Evolutionary conservation across 1,140 invertebrate species (phyloP).

Genomic region (Nasonia vitripennis): DNA sequence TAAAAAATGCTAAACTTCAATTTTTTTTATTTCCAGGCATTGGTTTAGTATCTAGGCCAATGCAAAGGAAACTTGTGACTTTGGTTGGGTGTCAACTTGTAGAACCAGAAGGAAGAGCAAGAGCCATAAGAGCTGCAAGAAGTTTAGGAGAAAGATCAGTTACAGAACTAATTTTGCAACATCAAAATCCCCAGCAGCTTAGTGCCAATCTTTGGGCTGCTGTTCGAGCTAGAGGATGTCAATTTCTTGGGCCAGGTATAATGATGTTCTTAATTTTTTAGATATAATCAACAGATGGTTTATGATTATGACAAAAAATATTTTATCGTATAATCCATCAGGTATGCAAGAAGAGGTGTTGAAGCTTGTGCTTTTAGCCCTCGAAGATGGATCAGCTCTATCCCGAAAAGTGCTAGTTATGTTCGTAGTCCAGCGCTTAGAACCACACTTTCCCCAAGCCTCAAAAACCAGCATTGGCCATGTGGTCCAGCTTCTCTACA

Average conservation of each 20-base stretch:
- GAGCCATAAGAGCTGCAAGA: slow-evolving; percentile 89
- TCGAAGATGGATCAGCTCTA: slow-evolving; percentile 97
- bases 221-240: slow-evolving; percentile 96
- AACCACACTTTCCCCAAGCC: slow-evolving; percentile 97
- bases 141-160: slow-evolving; percentile 96
- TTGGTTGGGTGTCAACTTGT: slow-evolving; percentile 94
- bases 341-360: slow-evolving; percentile 98
- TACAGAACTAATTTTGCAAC: slow-evolving; percentile 95
- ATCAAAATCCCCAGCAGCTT: slow-evolving; percentile 94
- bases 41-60: slow-evolving; percentile 87
- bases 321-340: slow-evolving; percentile 37
- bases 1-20: background rate
- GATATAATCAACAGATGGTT: background rate
- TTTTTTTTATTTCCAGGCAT: slow-evolving; percentile 57
- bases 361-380: slow-evolving; percentile 92
- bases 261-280: slow-evolving; percentile 34
- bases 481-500: slow-evolving; percentile 97
- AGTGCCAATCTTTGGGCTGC: slow-evolving; percentile 98
- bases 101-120: slow-evolving; percentile 88
- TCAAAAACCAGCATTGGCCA: slow-evolving; percentile 99
- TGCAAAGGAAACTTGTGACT: slow-evolving; percentile 96
- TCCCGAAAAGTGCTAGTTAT: slow-evolving; percentile 98
- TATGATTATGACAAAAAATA: background rate
- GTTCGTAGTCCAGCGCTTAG: slow-evolving; percentile 97
- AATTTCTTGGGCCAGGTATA: slow-evolving; percentile 97